Conservation (phyloP, 2,888 invertebrate species). For the Acanthosoma haemorrhoidale region DNA sequence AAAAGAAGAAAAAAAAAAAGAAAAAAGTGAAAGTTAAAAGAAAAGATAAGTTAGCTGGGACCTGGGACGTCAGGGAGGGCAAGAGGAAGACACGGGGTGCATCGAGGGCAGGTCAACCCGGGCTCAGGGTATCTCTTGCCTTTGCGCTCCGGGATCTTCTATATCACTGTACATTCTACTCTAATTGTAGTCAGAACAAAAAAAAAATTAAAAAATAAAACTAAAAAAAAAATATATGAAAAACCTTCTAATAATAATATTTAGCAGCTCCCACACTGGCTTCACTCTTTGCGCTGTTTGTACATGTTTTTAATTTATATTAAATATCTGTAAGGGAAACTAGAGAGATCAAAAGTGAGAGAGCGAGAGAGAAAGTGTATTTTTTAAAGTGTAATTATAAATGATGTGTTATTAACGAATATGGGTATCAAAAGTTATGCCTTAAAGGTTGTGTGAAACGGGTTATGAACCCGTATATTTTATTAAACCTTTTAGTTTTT, state of each 20-base stretch:
- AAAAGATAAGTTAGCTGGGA: slow-evolving; percentile 6
- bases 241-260: slow-evolving; percentile 31
- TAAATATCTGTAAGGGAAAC: slow-evolving; percentile 35
- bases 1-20: slow-evolving; percentile 19
- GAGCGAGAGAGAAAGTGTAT: slow-evolving; percentile 34
- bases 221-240: slow-evolving; percentile 23
- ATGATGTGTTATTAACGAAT: slow-evolving; percentile 24
- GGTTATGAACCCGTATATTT: slow-evolving; percentile 19
- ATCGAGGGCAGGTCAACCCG: slow-evolving; percentile 27
- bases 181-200: slow-evolving; percentile 24
- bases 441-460: slow-evolving; percentile 27
- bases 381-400: slow-evolving; percentile 34
- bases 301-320: slow-evolving; percentile 37
- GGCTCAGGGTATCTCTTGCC: slow-evolving; percentile 36
- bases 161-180: slow-evolving; percentile 35
- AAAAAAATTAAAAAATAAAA: slow-evolving; percentile 31
- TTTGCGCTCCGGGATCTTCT: slow-evolving; percentile 6
- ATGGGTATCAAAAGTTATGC: slow-evolving; percentile 28
- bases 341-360: slow-evolving; percentile 30
- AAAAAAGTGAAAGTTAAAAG: slow-evolving; percentile 25
- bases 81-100: neutral
- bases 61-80: neutral
- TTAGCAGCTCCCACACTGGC: slow-evolving; percentile 38
- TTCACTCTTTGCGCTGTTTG: slow-evolving; percentile 38
- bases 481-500: slow-evolving; percentile 11